Base-by-base conservation (phyloP, 2,888 invertebrate species). In the Rhingia campestris region DNA sequence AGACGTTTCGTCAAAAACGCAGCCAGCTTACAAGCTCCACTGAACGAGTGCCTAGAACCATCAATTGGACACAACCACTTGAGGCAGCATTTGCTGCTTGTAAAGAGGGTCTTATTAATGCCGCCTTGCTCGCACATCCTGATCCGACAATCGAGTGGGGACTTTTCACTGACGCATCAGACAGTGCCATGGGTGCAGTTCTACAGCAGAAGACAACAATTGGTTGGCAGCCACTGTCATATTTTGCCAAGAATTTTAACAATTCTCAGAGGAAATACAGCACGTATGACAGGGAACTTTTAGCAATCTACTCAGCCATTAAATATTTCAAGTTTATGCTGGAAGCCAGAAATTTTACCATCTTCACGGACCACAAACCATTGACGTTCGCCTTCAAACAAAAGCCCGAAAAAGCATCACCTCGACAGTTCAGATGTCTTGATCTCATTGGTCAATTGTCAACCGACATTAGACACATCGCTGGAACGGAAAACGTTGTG, bases 1-100 rank as follows among this genome's bases (percentile, higher is more conserved):
- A 67, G 89, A 4, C 69, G 88, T 9, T 89, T 87, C 70, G 86
- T 90, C 2, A 87, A 87, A 53, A 39, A 63, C 10, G 80, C 74
- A 37, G 81, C 63, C 39, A 45, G 49, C 9, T n/a, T 35, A 39
- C 81, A 75, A 70, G 56, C 37, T 30, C 32, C 56, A 49, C 53
- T 80, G n/a, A 58, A 67, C 7, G 63, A 67, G 9, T 69, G 43
- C 43, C 12, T 69, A 10, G 32, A 64, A 12, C 39, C 51, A 41
- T 39, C 22, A 41, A 6, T 12, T 49, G 39, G 33, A 64, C 49
- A 4, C 32, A 51, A 64, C 45, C 33, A 41, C 53, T 51, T 0
- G 3, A 5, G 3, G 41, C 51, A 53, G 66, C 66, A 0, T 66
- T 66, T n/a, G 9, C 12, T 33, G 41, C 41, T 41, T 41, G 12